These are phyloP conservation scores for Teleogryllus occipitalis DNA, from an alignment of 1,140 invertebrate genomes.

Conservation along the genomic window DNA sequence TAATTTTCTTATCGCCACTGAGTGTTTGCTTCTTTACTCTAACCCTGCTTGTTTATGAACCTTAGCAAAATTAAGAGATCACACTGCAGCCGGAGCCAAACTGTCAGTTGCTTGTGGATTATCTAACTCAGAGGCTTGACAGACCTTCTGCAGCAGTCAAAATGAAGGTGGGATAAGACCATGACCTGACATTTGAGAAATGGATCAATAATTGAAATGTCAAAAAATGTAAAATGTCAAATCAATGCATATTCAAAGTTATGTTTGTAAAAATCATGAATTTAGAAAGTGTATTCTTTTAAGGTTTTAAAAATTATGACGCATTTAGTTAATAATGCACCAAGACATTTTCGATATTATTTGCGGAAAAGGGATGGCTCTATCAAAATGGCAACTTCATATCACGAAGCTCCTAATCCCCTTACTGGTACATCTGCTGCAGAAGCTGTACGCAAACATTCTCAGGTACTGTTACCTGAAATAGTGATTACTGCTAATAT, in stretches of 20 bases:
- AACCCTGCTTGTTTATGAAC: no score
- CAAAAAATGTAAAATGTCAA: background rate
- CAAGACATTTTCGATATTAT: constrained; percentile 8
- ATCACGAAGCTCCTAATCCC: constrained; percentile 13
- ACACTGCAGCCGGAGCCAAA: background rate
- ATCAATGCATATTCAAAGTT: constrained; percentile 7
- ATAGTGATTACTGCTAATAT: background rate
- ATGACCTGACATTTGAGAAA: background rate
- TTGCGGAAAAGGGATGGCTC: constrained; percentile 18
- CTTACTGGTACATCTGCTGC: constrained; percentile 6
- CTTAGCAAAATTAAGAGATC: background rate
- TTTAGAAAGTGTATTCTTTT: background rate
- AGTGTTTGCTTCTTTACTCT: no score
- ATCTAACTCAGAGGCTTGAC: constrained; percentile 8
- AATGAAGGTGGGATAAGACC: constrained; percentile 12
- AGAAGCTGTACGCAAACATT: constrained; percentile 12
- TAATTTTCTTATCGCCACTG: no score
- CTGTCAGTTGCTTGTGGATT: constrained; percentile 9
- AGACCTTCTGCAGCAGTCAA: constrained; percentile 15
- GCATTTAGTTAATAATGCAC: constrained; percentile 17
- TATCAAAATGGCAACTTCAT: constrained; percentile 19
- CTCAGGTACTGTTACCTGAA: constrained; percentile 7
- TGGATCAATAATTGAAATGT: background rate
- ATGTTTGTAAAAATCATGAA: background rate
- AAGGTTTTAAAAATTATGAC: constrained; percentile 23